A percentile compares a stretch with the other conserved stretches of the same genome.
phyloP scores from a whole-genome alignment of 2,113 vertebrate genomes.

The Empidonax traillii region DNA sequence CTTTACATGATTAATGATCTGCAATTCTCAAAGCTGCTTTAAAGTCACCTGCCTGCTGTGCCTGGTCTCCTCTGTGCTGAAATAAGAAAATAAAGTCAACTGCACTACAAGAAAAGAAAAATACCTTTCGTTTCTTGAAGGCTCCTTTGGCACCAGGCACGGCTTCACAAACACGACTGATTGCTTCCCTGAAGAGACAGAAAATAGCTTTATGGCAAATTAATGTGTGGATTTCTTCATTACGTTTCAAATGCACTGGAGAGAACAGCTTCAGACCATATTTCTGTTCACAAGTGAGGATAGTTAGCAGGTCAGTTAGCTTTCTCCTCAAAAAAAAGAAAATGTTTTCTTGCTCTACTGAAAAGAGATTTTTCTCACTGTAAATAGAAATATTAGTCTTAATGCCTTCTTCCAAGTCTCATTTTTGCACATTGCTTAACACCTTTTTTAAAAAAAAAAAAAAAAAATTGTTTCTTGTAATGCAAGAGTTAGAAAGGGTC shows the following conservation, averaged over 20 bases:
- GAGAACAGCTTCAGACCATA: not conserved
- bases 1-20: not conserved
- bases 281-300: not conserved
- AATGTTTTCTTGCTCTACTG: not conserved
- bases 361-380: not conserved
- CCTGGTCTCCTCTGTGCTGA: not conserved
- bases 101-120: not conserved
- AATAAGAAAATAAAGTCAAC: not conserved
- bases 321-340: not conserved
- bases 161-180: slow-evolving; percentile 94
- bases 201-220: slow-evolving; percentile 33
- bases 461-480: not conserved
- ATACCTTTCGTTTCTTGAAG: slow-evolving; percentile 96
- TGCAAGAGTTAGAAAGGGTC: not conserved
- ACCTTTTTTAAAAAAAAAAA: not conserved
- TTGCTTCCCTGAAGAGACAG: slow-evolving; percentile 88
- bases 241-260: not conserved
- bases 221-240: not conserved
- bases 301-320: not conserved
- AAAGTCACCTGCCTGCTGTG: slow-evolving; percentile 8
- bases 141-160: slow-evolving; percentile 92
- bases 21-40: not conserved
- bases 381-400: not conserved
- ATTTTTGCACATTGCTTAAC: not conserved
- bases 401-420: not conserved